These are phyloP conservation scores for Pseudomyrmex gracilis DNA, from an alignment of 1,140 invertebrate species.

Conservation along the genomic window DNA sequence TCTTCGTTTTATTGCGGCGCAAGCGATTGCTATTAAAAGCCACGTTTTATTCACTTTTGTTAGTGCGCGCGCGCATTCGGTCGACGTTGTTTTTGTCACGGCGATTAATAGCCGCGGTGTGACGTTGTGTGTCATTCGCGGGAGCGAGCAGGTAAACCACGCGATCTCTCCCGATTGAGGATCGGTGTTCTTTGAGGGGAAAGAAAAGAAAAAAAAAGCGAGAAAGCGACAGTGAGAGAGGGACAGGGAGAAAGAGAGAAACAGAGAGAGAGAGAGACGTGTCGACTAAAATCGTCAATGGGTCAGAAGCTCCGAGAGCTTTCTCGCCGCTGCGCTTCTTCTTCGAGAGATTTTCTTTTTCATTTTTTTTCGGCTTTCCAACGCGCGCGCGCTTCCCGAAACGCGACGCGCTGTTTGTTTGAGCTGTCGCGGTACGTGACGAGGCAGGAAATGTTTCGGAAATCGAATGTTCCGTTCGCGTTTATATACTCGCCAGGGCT, in stretches of 20 bases:
- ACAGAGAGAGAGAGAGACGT: neutral
- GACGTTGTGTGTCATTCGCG: slow-evolving; percentile 41
- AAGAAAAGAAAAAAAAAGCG: too few species aligned
- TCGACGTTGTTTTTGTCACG: slow-evolving; percentile 29
- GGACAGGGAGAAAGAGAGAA: too few species aligned
- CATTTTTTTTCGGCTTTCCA: slow-evolving; percentile 51
- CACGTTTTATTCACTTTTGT: slow-evolving; percentile 54
- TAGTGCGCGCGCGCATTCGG: slow-evolving; percentile 39
- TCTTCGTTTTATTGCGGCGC: slow-evolving; percentile 64
- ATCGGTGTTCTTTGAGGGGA: neutral
- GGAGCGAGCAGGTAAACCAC: neutral
- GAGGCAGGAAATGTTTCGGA: slow-evolving; percentile 77
- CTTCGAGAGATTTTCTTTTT: slow-evolving; percentile 33
- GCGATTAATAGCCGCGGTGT: slow-evolving; percentile 46
- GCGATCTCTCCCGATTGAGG: neutral
- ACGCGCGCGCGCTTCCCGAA: slow-evolving; percentile 43
- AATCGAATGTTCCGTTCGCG: slow-evolving; percentile 73
- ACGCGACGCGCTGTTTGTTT: slow-evolving; percentile 82
- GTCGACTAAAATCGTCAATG: slow-evolving; percentile 42
- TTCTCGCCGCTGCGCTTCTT: slow-evolving; percentile 15
- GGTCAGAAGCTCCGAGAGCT: slow-evolving; percentile 1
- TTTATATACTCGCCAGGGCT: slow-evolving; percentile 72
- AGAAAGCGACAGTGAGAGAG: neutral
- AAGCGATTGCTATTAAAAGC: slow-evolving; percentile 57
- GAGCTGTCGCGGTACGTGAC: slow-evolving; percentile 77